These are phyloP conservation scores for Eira barbara DNA, from an alignment of 2,113 vertebrate genomes.

Conservation along the genomic window DNA sequence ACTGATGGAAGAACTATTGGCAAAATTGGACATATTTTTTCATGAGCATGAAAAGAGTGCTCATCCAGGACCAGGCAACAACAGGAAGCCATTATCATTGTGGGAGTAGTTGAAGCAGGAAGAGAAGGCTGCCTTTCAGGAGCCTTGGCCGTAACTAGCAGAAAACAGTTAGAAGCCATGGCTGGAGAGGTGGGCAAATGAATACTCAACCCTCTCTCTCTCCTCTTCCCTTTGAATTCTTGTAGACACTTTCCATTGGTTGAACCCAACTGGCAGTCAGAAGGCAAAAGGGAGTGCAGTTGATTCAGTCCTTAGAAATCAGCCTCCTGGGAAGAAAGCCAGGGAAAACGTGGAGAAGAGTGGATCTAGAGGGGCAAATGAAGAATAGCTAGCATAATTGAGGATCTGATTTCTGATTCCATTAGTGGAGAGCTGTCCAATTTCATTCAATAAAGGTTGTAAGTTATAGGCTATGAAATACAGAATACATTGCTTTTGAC, in stretches of 20 bases:
- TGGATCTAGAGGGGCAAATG: neutral
- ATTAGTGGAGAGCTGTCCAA: neutral
- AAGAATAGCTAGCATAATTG: neutral
- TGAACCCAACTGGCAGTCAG: neutral
- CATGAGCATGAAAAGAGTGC: neutral
- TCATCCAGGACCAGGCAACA: neutral
- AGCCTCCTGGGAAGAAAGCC: neutral
- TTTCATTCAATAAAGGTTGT: neutral
- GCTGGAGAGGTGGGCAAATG: neutral
- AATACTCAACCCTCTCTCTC: neutral
- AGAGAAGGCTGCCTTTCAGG: neutral
- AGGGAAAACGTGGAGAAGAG: neutral
- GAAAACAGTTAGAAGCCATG: neutral
- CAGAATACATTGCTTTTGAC: neutral
- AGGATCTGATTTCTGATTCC: neutral
- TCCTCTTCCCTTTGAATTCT: conserved; percentile 11
- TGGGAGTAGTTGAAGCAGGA: neutral
- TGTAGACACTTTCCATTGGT: neutral
- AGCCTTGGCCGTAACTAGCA: neutral
- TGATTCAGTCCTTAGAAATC: neutral
- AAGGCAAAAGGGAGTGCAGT: neutral
- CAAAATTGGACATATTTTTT: neutral
- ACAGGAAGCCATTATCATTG: neutral
- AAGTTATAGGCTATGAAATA: neutral
- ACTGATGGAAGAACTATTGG: neutral